Evolutionary conservation across 1,140 invertebrate species (phyloP), one percentile per base, ranked within the genome.

Genomic region (Eriocheir sinensis): DNA sequence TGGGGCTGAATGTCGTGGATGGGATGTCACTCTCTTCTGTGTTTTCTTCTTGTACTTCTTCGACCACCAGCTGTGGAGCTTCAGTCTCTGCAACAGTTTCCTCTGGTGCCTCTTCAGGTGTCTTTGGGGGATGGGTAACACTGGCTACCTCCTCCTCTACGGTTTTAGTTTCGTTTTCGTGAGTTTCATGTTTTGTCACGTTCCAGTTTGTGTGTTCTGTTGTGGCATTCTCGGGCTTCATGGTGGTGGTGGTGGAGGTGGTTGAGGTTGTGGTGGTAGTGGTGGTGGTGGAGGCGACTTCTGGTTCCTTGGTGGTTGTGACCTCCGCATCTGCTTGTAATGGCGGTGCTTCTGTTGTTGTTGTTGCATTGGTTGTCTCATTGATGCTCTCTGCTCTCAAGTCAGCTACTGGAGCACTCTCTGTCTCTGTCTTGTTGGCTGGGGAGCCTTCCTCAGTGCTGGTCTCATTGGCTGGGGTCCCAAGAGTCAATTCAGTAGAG

Each of bases 81-180:
- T 93, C 80, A 36, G 91, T 93, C 34, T 53, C 21, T 53, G 72
- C 60, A 6, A 60, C 36, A 44, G 88, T n/a, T 85, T 93, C 91
- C 36, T 17, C 32, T 17, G 60, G 40, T 83, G 85, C 44, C 80
- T 83, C 41, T 17, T 91, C 81, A n/a, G 93, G 91, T 9, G 81
- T 72, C 17, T 40, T 34, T 48, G 21, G n/a, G n/a, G n/a, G 34
- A 40, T 88, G 53, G 32, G 40, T 86, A 36, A 81, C 85, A 79
- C 41, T 92, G 72, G 85, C 72, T 40, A 30, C 32, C 6, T 21
- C 32, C 44, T 89, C 94, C n/a, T 30, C 88, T 30, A 44, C 30
- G 32, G 9, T 12, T 30, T 93, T 81, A 30, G 83, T 91, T 40
- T 32, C 60, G n/a, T 34, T 72, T 32, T 44, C 32, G 34, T 80